phyloP scores from a whole-genome alignment of 2,888 invertebrate species.

The Periphyllus acericola region DNA sequence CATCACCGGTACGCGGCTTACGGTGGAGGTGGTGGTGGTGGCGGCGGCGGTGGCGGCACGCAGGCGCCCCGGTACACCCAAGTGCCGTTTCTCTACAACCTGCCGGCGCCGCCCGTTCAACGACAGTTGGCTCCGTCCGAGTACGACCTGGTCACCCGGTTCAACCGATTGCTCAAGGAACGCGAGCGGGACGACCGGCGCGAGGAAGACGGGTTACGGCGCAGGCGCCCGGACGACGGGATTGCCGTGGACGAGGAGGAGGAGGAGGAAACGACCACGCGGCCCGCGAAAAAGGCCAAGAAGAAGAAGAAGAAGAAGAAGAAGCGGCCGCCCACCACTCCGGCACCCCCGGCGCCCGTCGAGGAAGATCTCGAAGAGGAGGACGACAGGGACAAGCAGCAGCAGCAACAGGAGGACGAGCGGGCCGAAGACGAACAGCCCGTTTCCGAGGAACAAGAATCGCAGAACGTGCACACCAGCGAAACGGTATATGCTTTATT shows the following conservation, averaged over 20 bases:
- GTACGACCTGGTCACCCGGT: conserved; percentile 49
- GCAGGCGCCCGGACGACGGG: neutral
- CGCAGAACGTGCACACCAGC: conserved; percentile 34
- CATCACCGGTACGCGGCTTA: conserved; percentile 6
- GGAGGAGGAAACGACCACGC: conserved; percentile 17
- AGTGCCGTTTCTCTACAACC: conserved; percentile 46
- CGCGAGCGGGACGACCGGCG: conserved; percentile 22
- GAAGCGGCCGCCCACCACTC: neutral
- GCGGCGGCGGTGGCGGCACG: neutral
- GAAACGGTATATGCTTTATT: conserved; percentile 9
- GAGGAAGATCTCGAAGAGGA: conserved; percentile 35
- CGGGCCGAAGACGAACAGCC: conserved; percentile 27
- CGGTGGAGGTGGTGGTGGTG: neutral
- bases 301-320: conserved; percentile 19
- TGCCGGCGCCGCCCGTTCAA: conserved; percentile 13
- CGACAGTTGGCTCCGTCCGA: conserved; percentile 33
- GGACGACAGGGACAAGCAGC: neutral
- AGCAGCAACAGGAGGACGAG: conserved; percentile 17
- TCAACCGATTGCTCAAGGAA: conserved; percentile 45
- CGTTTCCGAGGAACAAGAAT: conserved; percentile 49
- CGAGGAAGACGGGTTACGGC: no score
- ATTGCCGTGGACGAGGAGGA: neutral
- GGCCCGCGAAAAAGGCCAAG: conserved; percentile 11
- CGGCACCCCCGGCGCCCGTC: conserved; percentile 11
- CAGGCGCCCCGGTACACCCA: conserved; percentile 30